Percentiles rank a stretch among this genome's conserved stretches.
Conservation (phyloP, 2,888 invertebrate species). For the Hypselothyrea guttata region DNA sequence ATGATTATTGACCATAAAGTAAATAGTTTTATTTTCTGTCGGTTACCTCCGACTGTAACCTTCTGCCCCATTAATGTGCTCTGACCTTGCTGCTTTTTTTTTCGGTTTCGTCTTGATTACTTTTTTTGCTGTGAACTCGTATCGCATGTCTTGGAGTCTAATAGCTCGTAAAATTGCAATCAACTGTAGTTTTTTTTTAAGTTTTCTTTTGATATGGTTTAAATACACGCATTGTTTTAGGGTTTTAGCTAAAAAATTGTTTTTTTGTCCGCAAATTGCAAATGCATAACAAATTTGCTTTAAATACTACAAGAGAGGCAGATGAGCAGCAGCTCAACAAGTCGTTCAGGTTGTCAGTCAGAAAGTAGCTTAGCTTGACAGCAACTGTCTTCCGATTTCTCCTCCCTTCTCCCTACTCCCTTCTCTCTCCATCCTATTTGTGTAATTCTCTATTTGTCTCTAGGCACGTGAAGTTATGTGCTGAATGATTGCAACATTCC, state of each 20-base stretch:
- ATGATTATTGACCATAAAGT: too few species aligned
- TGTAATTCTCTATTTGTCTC: too few species aligned
- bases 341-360: constrained; percentile 1
- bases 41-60: too few species aligned
- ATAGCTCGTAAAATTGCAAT: constrained; percentile 46
- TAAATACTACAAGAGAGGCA: background rate
- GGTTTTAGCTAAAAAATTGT: too few species aligned
- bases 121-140: background rate
- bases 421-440: background rate
- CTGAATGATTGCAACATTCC: constrained; percentile 1
- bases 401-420: background rate
- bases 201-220: background rate
- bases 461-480: constrained; percentile 8
- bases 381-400: too few species aligned
- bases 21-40: too few species aligned
- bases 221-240: background rate
- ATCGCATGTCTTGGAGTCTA: constrained; percentile 41
- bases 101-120: constrained; percentile 1
- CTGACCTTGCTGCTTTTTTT: constrained; percentile 6
- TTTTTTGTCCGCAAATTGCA: constrained; percentile 5
- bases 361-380: too few species aligned
- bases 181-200: constrained; percentile 16
- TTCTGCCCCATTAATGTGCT: background rate
- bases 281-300: constrained; percentile 4
- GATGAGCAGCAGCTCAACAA: constrained; percentile 9